A percentile compares a stretch with the other conserved stretches of the same genome.
phyloP scores from a whole-genome alignment of 2,888 invertebrate genomes.

The Ligdia adustata region DNA sequence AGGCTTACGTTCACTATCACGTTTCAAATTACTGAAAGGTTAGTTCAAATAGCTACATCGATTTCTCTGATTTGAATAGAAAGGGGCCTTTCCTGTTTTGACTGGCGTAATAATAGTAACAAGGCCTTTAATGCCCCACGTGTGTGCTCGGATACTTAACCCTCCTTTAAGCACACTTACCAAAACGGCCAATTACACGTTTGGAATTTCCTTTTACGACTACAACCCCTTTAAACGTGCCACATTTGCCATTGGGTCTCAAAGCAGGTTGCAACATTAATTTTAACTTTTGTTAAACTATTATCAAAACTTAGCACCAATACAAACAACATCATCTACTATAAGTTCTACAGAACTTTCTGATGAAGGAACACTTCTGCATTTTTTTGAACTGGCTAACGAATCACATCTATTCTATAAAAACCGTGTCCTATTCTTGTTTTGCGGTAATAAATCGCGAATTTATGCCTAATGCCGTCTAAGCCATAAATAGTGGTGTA shows the following conservation, averaged over 20 bases:
- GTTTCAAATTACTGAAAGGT: slow-evolving; percentile 11
- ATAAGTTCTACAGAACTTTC: too few species aligned
- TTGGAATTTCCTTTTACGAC: slow-evolving; percentile 26
- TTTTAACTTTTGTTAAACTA: slow-evolving; percentile 6
- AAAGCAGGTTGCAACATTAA: slow-evolving; percentile 2
- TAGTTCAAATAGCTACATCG: slow-evolving; percentile 7
- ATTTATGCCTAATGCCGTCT: slow-evolving; percentile 47
- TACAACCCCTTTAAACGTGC: slow-evolving; percentile 16
- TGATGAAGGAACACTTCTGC: too few species aligned
- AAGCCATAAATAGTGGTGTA: slow-evolving; percentile 57
- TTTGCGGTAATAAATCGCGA: slow-evolving; percentile 32
- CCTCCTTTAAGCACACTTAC: slow-evolving; percentile 26
- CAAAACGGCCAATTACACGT: slow-evolving; percentile 28
- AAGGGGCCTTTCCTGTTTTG: slow-evolving; percentile 25
- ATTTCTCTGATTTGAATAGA: slow-evolving; percentile 21
- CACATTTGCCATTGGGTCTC: slow-evolving; percentile 3
- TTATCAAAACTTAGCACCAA: too few species aligned
- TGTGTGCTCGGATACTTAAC: slow-evolving; percentile 29
- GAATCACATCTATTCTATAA: slow-evolving; percentile 6
- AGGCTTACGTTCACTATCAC: neutral
- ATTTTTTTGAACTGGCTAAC: too few species aligned
- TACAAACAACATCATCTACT: too few species aligned
- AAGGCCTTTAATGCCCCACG: slow-evolving; percentile 28
- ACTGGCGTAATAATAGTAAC: slow-evolving; percentile 29
- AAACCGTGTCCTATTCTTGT: slow-evolving; percentile 17